A percentile compares a stretch with the other conserved stretches of the same genome.
Conservation (phyloP, 2,113 vertebrate species). For the Siniperca knerii region DNA sequence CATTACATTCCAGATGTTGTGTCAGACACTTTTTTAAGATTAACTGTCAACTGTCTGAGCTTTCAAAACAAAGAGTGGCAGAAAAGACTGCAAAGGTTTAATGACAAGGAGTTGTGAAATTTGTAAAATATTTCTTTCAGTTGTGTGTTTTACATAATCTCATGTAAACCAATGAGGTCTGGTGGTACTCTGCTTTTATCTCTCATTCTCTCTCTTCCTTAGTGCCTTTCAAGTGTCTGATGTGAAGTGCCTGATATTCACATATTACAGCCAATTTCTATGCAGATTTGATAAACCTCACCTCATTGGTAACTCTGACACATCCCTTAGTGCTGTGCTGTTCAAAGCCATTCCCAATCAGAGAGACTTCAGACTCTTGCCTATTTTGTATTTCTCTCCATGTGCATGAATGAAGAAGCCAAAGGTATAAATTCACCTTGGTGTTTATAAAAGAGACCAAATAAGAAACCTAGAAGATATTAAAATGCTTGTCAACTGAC, state of each 20-base stretch:
- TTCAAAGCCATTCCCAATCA: not conserved
- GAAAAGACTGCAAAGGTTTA: not conserved
- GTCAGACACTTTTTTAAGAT: not conserved
- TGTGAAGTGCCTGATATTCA: not conserved
- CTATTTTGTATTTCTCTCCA: slow-evolving; percentile 1
- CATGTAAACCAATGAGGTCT: not conserved
- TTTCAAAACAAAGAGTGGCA: not conserved
- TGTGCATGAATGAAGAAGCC: not conserved
- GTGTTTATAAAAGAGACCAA: not conserved
- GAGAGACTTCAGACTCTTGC: not conserved
- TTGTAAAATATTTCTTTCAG: not conserved
- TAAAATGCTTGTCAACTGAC: not conserved
- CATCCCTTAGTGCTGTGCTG: not conserved
- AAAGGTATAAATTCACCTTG: not conserved
- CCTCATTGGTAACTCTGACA: slow-evolving; percentile 6
- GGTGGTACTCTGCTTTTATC: not conserved
- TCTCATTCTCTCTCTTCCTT: not conserved
- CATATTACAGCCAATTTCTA: not conserved
- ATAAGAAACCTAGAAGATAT: not conserved
- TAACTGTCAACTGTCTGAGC: not conserved
- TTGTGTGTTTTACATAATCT: not conserved
- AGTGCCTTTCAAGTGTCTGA: not conserved
- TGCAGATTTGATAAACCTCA: slow-evolving; percentile 1
- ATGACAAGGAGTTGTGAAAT: not conserved
- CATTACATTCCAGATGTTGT: not conserved